Evolutionary conservation across 1,140 invertebrate genomes (phyloP), one percentile per base, ranked within the genome.

Genomic region (Bombus soroeensis): DNA sequence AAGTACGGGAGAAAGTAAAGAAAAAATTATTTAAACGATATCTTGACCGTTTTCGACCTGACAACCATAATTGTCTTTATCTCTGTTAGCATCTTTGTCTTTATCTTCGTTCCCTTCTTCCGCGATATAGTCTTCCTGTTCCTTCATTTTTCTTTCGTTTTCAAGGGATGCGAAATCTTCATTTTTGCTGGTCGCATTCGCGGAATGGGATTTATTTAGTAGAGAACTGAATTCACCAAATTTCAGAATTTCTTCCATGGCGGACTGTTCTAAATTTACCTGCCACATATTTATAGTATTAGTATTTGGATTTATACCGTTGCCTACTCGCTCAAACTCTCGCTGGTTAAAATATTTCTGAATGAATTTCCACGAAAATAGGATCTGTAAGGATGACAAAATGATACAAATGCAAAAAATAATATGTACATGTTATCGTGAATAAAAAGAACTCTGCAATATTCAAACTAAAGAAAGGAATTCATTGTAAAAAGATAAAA

Each of bases 221-320:
- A 95, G 89, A 5, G 94, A 95, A 87, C 94, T 95, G 80, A 94
- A 94, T 81, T 95, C 93, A 9, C 94, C 94, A 79, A 94, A 94
- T 43, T 94, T 94, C 79, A 95, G 79, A 78, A 94, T 93, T 70
- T 94, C 93, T 70, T 94, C 93, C 91, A 95, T 93, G 0, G 92
- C 93, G 10, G 92, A 92, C 37, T 92, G 93, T 78, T 94, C 94
- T 76, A 93, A 76, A 59, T 93, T 91, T 18, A 94, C 90, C 93
- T 94, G 83, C 43, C 89, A 91, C 2, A 77, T 32, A 68, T 34
- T 68, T 77, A 32, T 1, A 59, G 2, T 28, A 10, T 47, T 25
- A 47, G 66, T 72, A 72, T 72, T 12, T 41, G 9, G 3, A 28
- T 43, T 43, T 15, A 71, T 66, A 53, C 47, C 18, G 47, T 53